phyloP scores from a whole-genome alignment of 2,888 invertebrate genomes.

The Adineta ricciae region DNA sequence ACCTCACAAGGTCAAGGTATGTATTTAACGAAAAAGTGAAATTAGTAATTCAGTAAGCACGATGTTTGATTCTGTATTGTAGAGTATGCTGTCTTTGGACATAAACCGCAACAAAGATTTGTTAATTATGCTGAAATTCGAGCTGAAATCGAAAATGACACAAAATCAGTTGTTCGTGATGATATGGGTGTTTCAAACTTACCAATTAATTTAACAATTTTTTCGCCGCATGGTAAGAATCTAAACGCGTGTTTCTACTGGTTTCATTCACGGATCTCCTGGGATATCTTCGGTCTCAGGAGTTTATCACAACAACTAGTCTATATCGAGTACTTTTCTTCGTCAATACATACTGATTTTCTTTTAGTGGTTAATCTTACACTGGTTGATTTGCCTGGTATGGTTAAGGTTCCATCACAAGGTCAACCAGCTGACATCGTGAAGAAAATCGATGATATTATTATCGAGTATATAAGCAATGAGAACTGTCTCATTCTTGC shows the following conservation, averaged over 20 bases:
- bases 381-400: constrained; percentile 76
- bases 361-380: constrained; percentile 53
- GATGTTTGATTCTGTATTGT: not conserved
- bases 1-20: constrained; percentile 8
- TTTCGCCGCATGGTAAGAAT: constrained; percentile 71
- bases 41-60: not conserved
- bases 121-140: constrained; percentile 84
- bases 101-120: constrained; percentile 93
- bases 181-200: constrained; percentile 97
- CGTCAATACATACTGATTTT: no score
- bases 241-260: not conserved
- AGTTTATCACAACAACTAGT: no score
- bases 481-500: constrained; percentile 90
- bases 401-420: constrained; percentile 92
- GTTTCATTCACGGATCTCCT: no score
- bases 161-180: constrained; percentile 87
- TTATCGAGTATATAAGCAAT: constrained; percentile 81
- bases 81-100: constrained; percentile 97
- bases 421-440: constrained; percentile 93
- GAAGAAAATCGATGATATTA: constrained; percentile 80
- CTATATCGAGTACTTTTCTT: no score
- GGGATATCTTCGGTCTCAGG: no score
- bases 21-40: not conserved
- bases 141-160: constrained; percentile 90
- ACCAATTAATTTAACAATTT: constrained; percentile 94